A percentile compares a stretch with the other conserved stretches of the same genome.
Conservation (phyloP, 2,888 invertebrate genomes). For the Volucella inanis region DNA sequence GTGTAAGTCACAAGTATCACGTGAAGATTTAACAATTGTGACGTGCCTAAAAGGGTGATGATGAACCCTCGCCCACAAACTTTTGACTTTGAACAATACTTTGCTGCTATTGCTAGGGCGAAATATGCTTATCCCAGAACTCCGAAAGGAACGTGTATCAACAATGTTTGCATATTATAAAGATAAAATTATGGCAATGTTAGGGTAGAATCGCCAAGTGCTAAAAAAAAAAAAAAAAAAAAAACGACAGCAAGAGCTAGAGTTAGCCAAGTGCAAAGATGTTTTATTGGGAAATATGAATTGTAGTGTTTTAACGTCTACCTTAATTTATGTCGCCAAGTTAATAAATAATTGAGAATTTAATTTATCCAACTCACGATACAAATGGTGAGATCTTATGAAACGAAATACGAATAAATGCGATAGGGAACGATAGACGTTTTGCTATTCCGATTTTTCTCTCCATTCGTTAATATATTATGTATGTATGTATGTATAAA, state of each 20-base stretch:
- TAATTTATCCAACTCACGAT: slow-evolving; percentile 55
- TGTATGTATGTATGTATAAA: no score
- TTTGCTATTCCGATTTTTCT: slow-evolving; percentile 56
- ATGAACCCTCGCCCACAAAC: slow-evolving; percentile 47
- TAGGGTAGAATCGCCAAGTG: slow-evolving; percentile 39
- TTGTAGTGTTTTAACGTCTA: slow-evolving; percentile 24
- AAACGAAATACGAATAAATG: background rate
- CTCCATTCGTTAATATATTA: slow-evolving; percentile 19
- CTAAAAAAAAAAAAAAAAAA: no score
- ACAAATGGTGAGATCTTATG: slow-evolving; percentile 13
- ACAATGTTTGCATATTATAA: slow-evolving; percentile 54
- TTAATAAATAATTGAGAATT: slow-evolving; percentile 53
- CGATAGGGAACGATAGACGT: background rate
- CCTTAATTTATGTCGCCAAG: slow-evolving; percentile 53
- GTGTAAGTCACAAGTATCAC: slow-evolving; percentile 55
- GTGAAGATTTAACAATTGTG: slow-evolving; percentile 60
- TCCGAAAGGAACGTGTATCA: slow-evolving; percentile 29
- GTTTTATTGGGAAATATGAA: slow-evolving; percentile 20
- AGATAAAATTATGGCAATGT: slow-evolving; percentile 54
- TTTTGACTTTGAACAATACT: slow-evolving; percentile 59
- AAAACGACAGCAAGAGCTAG: background rate
- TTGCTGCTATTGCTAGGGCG: slow-evolving; percentile 18
- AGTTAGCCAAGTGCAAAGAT: background rate
- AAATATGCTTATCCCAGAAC: slow-evolving; percentile 46
- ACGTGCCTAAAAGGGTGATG: slow-evolving; percentile 53